phyloP scores from a whole-genome alignment of 2,797 vertebrate genomes.

The Salmo trutta region DNA sequence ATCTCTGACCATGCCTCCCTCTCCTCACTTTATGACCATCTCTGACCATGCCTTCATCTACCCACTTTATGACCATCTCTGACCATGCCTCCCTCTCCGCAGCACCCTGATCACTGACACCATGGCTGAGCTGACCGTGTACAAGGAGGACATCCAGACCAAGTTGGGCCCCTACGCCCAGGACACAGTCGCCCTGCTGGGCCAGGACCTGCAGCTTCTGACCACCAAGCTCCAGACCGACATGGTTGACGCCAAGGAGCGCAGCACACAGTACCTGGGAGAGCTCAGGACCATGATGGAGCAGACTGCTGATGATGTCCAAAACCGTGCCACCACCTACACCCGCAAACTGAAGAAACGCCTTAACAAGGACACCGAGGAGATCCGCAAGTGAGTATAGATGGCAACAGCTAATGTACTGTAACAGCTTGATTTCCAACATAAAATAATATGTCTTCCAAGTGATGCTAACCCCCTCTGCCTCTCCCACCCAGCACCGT shows the following conservation, averaged over 20 bases:
- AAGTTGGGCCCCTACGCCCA: constrained; percentile 68
- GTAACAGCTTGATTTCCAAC: not conserved
- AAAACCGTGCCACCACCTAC: constrained; percentile 68
- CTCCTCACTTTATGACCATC: not conserved
- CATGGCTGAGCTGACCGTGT: constrained; percentile 75
- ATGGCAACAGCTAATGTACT: not conserved
- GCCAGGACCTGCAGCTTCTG: constrained; percentile 78
- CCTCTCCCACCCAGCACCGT: constrained; percentile 63
- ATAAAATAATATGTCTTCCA: not conserved
- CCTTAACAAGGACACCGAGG: constrained; percentile 78
- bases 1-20: not conserved
- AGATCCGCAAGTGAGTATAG: constrained; percentile 76
- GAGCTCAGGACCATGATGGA: constrained; percentile 80
- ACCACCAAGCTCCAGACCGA: constrained; percentile 72
- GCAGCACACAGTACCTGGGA: constrained; percentile 73
- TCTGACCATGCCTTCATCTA: not conserved
- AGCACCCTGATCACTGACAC: constrained; percentile 83
- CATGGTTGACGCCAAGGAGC: constrained; percentile 80
- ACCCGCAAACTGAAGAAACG: constrained; percentile 83
- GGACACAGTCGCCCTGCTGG: constrained; percentile 63
- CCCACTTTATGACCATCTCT: not conserved
- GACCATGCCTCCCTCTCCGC: not conserved
- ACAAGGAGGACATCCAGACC: constrained; percentile 69
- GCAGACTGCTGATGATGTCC: constrained; percentile 74
- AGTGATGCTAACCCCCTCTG: constrained; percentile 1